Conservation (phyloP, 1,140 invertebrate genomes). For the Drosophila suzukii region DNA sequence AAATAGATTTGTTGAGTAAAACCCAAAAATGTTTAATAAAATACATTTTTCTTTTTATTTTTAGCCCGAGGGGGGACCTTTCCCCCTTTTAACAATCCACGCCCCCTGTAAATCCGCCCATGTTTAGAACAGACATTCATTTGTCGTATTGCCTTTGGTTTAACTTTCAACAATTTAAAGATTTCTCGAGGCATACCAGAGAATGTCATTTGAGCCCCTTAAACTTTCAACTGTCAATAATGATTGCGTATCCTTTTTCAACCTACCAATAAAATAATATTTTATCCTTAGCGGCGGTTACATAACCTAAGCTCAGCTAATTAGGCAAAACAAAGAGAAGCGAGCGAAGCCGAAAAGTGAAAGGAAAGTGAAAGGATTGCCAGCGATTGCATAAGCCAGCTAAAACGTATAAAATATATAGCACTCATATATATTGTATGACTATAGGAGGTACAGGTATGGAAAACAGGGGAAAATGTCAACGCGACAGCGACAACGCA, state of each 20-base stretch:
- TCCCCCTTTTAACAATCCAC: too few species aligned
- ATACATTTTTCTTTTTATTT: too few species aligned
- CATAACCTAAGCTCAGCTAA: conserved; percentile 32
- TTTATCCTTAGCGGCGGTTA: conserved; percentile 11
- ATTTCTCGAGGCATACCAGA: too few species aligned
- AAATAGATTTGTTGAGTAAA: too few species aligned
- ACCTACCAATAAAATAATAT: background rate
- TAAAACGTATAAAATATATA: background rate
- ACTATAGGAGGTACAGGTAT: conserved; percentile 8
- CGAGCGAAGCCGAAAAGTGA: conserved; percentile 23
- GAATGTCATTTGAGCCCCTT: too few species aligned
- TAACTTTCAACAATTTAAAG: too few species aligned
- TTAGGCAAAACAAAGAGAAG: conserved; percentile 15
- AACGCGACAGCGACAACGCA: conserved; percentile 52
- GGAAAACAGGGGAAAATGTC: conserved; percentile 50
- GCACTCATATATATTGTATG: conserved; percentile 10
- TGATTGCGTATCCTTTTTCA: background rate
- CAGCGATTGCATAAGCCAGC: conserved; percentile 56
- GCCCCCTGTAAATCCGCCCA: too few species aligned
- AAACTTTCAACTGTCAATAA: background rate
- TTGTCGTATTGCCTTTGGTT: too few species aligned
- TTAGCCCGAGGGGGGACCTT: too few species aligned
- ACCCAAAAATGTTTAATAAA: too few species aligned
- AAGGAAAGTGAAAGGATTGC: conserved; percentile 39
- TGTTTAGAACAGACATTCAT: too few species aligned